Evolutionary conservation across 2,888 invertebrate species (phyloP).

Genomic region (Carterocephalus palaemon): DNA sequence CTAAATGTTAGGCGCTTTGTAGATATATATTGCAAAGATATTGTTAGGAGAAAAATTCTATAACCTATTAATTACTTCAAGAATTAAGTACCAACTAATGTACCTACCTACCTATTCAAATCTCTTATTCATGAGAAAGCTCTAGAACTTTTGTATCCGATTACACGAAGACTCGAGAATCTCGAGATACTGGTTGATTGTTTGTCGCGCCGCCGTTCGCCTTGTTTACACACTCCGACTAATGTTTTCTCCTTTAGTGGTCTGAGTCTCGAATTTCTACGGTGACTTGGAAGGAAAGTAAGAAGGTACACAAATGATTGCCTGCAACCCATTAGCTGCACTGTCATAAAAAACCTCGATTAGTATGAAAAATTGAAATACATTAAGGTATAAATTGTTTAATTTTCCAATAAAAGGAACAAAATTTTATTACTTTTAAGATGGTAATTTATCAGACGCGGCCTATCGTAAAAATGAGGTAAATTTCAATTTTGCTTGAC

Average conservation of each 20-base stretch:
- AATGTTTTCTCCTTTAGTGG: constrained; percentile 53
- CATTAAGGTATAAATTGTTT: constrained; percentile 2
- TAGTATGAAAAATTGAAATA: background rate
- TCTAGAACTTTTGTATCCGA: constrained; percentile 62
- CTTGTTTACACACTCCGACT: constrained; percentile 57
- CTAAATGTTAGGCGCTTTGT: too few species aligned
- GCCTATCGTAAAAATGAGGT: constrained; percentile 29
- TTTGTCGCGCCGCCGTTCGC: constrained; percentile 52
- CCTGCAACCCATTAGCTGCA: too few species aligned
- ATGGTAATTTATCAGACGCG: constrained; percentile 10
- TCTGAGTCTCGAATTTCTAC: constrained; percentile 53
- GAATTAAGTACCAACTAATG: too few species aligned
- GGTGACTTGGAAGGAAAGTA: constrained; percentile 35
- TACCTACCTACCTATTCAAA: too few species aligned
- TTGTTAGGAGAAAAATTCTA: constrained; percentile 46
- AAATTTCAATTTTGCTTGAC: constrained; percentile 40
- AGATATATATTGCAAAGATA: too few species aligned
- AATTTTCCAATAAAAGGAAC: constrained; percentile 4
- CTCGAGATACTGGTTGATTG: constrained; percentile 53
- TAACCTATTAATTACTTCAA: constrained; percentile 40
- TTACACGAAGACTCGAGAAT: constrained; percentile 52
- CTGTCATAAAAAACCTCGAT: background rate
- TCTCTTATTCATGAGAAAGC: constrained; percentile 44
- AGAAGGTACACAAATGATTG: too few species aligned
- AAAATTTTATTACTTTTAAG: constrained; percentile 5